Evolutionary conservation across 2,797 vertebrate genomes (phyloP).

Genomic region (Gobionotothen gibberifrons): DNA sequence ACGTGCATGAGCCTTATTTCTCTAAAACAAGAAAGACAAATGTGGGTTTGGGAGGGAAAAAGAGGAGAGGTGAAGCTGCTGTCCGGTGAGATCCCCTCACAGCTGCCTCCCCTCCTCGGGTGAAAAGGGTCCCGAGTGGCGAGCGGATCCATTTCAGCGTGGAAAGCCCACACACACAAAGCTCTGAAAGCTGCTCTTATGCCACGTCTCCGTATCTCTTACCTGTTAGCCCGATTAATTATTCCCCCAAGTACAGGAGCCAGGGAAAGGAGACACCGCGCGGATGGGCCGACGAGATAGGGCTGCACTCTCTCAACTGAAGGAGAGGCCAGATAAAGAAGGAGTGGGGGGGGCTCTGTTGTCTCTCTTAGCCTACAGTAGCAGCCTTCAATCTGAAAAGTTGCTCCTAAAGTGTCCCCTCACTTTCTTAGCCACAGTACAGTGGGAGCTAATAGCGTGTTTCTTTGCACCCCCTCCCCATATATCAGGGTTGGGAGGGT

Average conservation of each 20-base stretch:
- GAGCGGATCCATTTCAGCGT: constrained; percentile 83
- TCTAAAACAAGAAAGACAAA: constrained; percentile 30
- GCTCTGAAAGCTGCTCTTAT: constrained; percentile 84
- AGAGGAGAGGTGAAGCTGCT: constrained; percentile 22
- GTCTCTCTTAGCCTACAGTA: constrained; percentile 49
- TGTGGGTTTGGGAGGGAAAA: constrained; percentile 34
- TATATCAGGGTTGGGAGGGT: not conserved
- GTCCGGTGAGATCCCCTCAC: constrained; percentile 69
- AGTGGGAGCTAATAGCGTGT: constrained; percentile 35
- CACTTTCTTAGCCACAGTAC: constrained; percentile 77
- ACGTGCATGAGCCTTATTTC: constrained; percentile 55
- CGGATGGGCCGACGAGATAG: constrained; percentile 80
- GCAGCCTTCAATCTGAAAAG: constrained; percentile 67
- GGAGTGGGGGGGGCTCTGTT: constrained; percentile 47
- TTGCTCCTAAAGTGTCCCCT: constrained; percentile 62
- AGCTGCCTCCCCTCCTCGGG: constrained; percentile 63
- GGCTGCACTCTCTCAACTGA: constrained; percentile 69
- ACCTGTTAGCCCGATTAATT: constrained; percentile 85
- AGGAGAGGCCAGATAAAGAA: constrained; percentile 67
- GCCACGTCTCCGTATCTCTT: constrained; percentile 81
- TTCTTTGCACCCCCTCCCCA: not conserved
- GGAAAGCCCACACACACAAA: constrained; percentile 81
- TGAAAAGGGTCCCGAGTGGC: constrained; percentile 78
- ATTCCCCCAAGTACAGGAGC: constrained; percentile 80
- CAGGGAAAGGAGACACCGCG: constrained; percentile 84